A percentile compares a stretch with the other conserved stretches of the same genome.
phyloP scores from a whole-genome alignment of 2,113 vertebrate genomes.

The Mus spicilegus region DNA sequence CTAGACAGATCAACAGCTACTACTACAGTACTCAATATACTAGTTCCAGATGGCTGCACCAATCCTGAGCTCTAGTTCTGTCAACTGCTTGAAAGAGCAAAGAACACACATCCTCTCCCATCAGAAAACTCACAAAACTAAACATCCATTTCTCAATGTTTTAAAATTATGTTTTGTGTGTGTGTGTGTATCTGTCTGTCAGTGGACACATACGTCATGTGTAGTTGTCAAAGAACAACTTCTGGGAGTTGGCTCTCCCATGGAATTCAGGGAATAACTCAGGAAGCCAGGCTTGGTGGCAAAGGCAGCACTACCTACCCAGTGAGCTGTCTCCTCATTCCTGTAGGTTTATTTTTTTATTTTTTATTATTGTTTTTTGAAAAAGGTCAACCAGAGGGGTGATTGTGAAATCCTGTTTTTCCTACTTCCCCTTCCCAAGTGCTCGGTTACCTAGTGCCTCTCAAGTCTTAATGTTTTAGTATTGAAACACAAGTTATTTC shows the following conservation, averaged over 20 bases:
- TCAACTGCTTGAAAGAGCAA: background rate
- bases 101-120: background rate
- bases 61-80: background rate
- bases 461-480: conserved; percentile 28
- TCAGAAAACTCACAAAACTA: conserved; percentile 31
- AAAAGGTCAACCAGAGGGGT: background rate
- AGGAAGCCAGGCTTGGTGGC: background rate
- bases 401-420: background rate
- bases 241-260: background rate
- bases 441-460: background rate
- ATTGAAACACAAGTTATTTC: conserved; percentile 10
- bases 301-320: background rate
- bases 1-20: background rate
- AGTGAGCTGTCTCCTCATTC: background rate
- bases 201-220: background rate
- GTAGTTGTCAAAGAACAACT: background rate
- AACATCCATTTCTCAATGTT: background rate
- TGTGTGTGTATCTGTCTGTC: background rate
- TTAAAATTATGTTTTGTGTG: background rate
- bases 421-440: background rate
- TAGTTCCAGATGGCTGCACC: background rate
- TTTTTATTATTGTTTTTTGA: background rate
- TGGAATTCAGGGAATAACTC: background rate
- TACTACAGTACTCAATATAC: background rate
- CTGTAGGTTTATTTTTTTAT: background rate